A percentile compares a stretch with the other conserved stretches of the same genome.
Evolutionary conservation across 2,888 invertebrate genomes (phyloP).

Genomic region (Limnephilus auricula): DNA sequence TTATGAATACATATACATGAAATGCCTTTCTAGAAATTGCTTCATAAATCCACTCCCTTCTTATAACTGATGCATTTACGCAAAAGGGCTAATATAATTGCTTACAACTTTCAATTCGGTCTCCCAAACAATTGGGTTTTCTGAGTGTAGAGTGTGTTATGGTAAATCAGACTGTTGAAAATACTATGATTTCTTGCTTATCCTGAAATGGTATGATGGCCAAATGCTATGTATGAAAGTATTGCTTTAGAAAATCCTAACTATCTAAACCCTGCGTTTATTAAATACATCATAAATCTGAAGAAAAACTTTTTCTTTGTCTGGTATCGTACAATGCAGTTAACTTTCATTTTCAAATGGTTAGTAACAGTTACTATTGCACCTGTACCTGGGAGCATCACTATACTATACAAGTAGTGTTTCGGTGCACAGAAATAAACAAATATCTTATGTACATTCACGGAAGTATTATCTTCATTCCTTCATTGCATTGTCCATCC

Average conservation of each 20-base stretch:
- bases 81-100: background rate
- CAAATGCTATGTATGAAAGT: background rate
- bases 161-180: background rate
- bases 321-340: background rate
- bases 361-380: background rate
- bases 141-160: background rate
- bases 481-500: background rate
- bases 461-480: background rate
- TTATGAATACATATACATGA: background rate
- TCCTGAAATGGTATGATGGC: background rate
- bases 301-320: background rate
- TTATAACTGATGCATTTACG: background rate
- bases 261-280: background rate
- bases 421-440: background rate
- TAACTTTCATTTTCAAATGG: background rate
- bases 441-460: background rate
- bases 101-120: background rate
- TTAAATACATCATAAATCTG: background rate
- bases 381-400: background rate
- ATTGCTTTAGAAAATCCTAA: background rate
- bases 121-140: background rate
- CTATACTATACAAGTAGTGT: background rate
- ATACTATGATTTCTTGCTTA: background rate
- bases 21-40: background rate
- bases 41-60: background rate